Evolutionary conservation across 2,113 vertebrate genomes (phyloP).

Genomic region (Perca flavescens): DNA sequence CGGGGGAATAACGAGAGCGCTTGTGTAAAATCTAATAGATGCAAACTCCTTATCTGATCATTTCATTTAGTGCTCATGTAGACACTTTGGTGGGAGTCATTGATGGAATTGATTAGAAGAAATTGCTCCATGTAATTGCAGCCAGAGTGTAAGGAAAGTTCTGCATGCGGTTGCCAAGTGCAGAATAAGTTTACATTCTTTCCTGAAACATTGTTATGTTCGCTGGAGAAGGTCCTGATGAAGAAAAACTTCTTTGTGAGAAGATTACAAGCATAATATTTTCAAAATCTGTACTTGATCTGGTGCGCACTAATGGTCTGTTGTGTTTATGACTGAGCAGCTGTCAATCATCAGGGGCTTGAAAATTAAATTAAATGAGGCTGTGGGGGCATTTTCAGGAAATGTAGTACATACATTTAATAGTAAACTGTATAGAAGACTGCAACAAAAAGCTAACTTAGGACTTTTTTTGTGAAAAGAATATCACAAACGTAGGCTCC

Average conservation of each 20-base stretch:
- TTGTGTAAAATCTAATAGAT: not conserved
- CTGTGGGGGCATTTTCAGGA: not conserved
- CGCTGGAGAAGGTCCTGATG: not conserved
- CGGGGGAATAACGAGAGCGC: too few species aligned
- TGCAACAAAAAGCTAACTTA: not conserved
- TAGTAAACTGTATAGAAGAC: too few species aligned
- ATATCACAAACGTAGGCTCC: not conserved
- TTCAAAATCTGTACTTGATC: not conserved
- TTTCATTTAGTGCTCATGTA: not conserved
- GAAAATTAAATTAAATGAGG: not conserved
- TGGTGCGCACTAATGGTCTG: not conserved
- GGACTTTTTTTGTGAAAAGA: not conserved
- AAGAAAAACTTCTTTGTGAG: not conserved
- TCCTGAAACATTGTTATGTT: conserved; percentile 16
- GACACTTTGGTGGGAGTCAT: conserved; percentile 4
- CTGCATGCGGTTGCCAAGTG: not conserved
- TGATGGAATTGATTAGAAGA: conserved; percentile 8
- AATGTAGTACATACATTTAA: not conserved
- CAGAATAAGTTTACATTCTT: conserved; percentile 22
- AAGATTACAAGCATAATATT: not conserved
- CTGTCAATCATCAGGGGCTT: not conserved
- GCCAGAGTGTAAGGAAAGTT: not conserved
- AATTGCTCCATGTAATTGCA: conserved; percentile 10
- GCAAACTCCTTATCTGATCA: not conserved
- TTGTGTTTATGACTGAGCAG: not conserved